phyloP scores from a whole-genome alignment of 2,888 invertebrate genomes.

The Desoria tigrina region DNA sequence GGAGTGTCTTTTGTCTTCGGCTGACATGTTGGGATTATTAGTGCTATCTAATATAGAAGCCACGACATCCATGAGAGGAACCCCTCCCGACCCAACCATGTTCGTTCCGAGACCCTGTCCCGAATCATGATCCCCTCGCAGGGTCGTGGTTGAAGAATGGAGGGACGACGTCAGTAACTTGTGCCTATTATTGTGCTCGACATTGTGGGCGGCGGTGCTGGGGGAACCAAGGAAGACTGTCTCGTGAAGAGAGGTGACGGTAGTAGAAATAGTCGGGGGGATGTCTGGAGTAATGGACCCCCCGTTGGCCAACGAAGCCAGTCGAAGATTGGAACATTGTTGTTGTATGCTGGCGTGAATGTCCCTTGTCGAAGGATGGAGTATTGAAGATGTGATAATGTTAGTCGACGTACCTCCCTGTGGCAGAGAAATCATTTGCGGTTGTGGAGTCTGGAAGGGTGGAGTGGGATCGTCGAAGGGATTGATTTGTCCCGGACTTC shows the following conservation, averaged over 20 bases:
- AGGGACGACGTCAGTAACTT: constrained; percentile 36
- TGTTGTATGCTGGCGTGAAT: constrained; percentile 43
- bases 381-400: constrained; percentile 34
- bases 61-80: constrained; percentile 65
- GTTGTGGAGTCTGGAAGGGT: constrained; percentile 25
- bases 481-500: constrained; percentile 28
- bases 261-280: constrained; percentile 39
- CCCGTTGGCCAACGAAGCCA: constrained; percentile 36
- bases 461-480: constrained; percentile 31
- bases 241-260: constrained; percentile 58
- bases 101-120: constrained; percentile 16
- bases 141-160: constrained; percentile 57
- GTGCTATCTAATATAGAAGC: constrained; percentile 84
- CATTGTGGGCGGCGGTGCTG: constrained; percentile 19
- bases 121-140: constrained; percentile 37
- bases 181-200: constrained; percentile 22
- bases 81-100: constrained; percentile 27
- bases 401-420: neutral
- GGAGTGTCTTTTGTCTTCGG: constrained; percentile 50
- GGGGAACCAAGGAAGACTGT: constrained; percentile 54
- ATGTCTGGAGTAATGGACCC: neutral
- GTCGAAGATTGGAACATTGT: constrained; percentile 41
- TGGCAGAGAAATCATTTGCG: too few relatives aligned
- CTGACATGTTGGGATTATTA: constrained; percentile 48
- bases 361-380: constrained; percentile 39